Percentiles rank a stretch among this genome's conserved stretches.
Evolutionary conservation across 2,113 vertebrate genomes (phyloP).

Genomic region (Tachysurus vachellii): DNA sequence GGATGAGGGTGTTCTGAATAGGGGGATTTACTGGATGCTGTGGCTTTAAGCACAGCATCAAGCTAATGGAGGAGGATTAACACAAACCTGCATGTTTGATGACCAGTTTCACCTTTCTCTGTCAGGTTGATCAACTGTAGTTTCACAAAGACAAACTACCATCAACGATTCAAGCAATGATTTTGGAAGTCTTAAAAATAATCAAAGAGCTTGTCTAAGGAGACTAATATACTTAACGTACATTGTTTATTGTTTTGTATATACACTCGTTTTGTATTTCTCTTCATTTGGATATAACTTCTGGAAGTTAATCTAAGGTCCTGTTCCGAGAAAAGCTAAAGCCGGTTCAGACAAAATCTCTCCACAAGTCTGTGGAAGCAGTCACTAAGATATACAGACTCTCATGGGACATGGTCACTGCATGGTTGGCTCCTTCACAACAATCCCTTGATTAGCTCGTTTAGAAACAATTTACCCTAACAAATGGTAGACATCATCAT

Average conservation of each 20-base stretch:
- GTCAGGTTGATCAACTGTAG: constrained; percentile 4
- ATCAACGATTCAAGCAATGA: not conserved
- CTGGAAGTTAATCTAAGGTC: not conserved
- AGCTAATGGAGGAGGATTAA: constrained; percentile 31
- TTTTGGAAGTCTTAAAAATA: not conserved
- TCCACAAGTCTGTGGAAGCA: constrained; percentile 33
- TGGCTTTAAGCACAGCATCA: constrained; percentile 39
- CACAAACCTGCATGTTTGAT: constrained; percentile 16
- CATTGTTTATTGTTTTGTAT: not conserved
- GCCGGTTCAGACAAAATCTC: constrained; percentile 34
- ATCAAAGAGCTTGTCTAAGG: not conserved
- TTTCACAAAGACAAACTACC: not conserved
- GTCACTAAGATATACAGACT: constrained; percentile 34
- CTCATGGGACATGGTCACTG: constrained; percentile 48
- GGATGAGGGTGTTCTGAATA: constrained; percentile 33
- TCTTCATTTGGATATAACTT: not conserved
- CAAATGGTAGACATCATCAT: constrained; percentile 65
- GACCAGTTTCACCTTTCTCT: constrained; percentile 24
- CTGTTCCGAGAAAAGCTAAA: not conserved
- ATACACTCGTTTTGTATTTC: not conserved
- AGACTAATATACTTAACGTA: not conserved
- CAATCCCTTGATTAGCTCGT: constrained; percentile 64
- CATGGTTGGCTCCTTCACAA: constrained; percentile 56
- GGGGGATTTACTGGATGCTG: constrained; percentile 11
- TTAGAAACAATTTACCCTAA: constrained; percentile 68